phyloP scores from a whole-genome alignment of 2,113 vertebrate genomes.

The Bubo blakistoni region DNA sequence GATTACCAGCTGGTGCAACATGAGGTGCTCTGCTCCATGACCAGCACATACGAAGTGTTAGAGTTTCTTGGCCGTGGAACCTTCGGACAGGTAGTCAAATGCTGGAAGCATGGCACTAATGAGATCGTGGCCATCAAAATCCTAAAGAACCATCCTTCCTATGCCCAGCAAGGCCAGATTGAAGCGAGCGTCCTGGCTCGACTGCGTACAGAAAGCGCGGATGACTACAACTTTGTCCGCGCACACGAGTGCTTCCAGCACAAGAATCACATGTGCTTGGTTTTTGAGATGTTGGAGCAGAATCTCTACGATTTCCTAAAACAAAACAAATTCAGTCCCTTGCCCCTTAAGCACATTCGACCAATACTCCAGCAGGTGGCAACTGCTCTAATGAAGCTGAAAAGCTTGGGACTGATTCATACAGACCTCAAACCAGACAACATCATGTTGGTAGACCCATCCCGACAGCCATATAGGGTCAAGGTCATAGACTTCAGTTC shows the following conservation, averaged over 20 bases:
- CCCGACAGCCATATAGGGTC: slow-evolving; percentile 94
- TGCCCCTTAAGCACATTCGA: slow-evolving; percentile 96
- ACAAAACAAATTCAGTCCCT: slow-evolving; percentile 98
- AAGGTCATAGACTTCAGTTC: slow-evolving; percentile 99
- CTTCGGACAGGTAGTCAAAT: slow-evolving; percentile 98
- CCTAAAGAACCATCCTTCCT: slow-evolving; percentile 97
- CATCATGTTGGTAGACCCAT: slow-evolving; percentile 98
- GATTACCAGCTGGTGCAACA: slow-evolving; percentile 98
- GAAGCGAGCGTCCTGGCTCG: slow-evolving; percentile 98
- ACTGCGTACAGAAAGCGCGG: slow-evolving; percentile 93
- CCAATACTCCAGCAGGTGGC: slow-evolving; percentile 97
- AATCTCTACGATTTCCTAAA: slow-evolving; percentile 99
- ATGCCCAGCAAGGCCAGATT: slow-evolving; percentile 96
- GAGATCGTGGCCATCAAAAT: slow-evolving; percentile 99
- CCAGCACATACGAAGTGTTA: slow-evolving; percentile 96
- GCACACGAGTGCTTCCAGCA: slow-evolving; percentile 99
- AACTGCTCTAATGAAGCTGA: slow-evolving; percentile 96
- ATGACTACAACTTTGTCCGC: slow-evolving; percentile 98
- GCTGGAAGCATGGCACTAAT: slow-evolving; percentile 98
- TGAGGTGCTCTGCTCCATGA: slow-evolving; percentile 99
- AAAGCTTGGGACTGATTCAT: slow-evolving; percentile 96
- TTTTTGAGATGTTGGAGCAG: slow-evolving; percentile 99
- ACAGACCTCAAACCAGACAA: slow-evolving; percentile 98
- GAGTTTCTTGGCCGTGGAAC: slow-evolving; percentile 97
- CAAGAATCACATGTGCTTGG: slow-evolving; percentile 98